Base-by-base conservation (phyloP, 2,797 vertebrate genomes). In the Diplodus puntazzo region DNA sequence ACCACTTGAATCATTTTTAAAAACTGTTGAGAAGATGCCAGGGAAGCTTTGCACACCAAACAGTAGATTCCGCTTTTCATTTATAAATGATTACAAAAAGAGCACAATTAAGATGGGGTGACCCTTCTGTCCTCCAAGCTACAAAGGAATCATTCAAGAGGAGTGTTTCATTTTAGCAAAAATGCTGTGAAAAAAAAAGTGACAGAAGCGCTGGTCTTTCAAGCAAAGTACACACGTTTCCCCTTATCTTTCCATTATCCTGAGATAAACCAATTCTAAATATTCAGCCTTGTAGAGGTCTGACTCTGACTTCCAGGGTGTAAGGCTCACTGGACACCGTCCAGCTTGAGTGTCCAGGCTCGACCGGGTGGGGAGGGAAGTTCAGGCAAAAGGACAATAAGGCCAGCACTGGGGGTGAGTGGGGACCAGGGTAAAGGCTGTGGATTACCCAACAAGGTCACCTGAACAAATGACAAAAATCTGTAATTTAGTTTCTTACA, bases 301-400 rank as follows among this genome's bases (percentile, higher is more conserved):
- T 20, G 60, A 53, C 11, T 10, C 34, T 10, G 34, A 23, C 64
- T 20, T 69, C 16, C 1, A 18, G 54, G 21, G 3, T 77, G 62
- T 27, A 42, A 73, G 49, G 23, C 49, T 82, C 90, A 98, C 7
- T 87, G 58, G 85, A 98, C 94, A 0, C 85, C 91, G 0, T 95
- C 90, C 18, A 99, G 92, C 88, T 87, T 97, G 59, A 98, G 49
- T 0, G 93, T 93, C 98, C 98, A 99, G 57, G 94, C 97, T 0
- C 92, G 85, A 0, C 92, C 86, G 0, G 90, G 75, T 18, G 84
- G 78, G 0, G 74, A 89, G 0, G 91, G 87, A 45, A 96, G 2
- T 3, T 93, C 85, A 1, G 97, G 96, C 82, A 99, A 84, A 0
- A 88, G 77, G 39, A 99, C 2, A 0, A 88, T 69, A 27, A 99